Evolutionary conservation across 53 echinoderm and acorn worm genomes (phyloP).

Genomic region (Pentamera pediparva): DNA sequence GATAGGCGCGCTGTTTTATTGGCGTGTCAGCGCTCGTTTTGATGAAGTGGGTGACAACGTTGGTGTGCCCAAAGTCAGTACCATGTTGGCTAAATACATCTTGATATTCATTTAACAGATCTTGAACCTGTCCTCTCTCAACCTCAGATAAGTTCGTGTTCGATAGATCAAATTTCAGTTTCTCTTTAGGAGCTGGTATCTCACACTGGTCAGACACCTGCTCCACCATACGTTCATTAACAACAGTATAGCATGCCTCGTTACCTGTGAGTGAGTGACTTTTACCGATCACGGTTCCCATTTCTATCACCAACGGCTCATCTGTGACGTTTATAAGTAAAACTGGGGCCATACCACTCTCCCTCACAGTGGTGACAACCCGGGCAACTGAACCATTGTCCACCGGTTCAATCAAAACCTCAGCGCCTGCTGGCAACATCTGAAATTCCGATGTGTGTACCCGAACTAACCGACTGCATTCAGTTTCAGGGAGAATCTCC

Average conservation of each 20-base stretch:
- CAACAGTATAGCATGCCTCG: neutral
- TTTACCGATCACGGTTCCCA: constrained; percentile 24
- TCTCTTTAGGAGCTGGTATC: neutral
- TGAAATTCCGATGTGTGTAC: neutral
- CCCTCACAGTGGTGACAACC: neutral
- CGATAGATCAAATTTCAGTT: constrained; percentile 14
- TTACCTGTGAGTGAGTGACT: constrained; percentile 35
- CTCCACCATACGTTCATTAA: neutral
- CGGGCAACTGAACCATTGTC: neutral
- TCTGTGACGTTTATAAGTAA: neutral
- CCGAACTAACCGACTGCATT: neutral
- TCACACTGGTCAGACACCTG: neutral
- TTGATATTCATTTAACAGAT: constrained; percentile 15
- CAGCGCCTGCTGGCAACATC: neutral
- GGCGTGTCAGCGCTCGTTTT: constrained; percentile 4
- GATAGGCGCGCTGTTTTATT: constrained; percentile 41
- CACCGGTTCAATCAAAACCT: neutral
- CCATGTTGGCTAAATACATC: neutral
- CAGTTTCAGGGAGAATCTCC: neutral
- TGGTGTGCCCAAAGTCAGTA: constrained; percentile 3
- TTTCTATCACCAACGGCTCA: no score
- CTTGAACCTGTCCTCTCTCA: constrained; percentile 6
- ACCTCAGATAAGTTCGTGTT: constrained; percentile 14
- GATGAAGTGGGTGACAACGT: neutral
- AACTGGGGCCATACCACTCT: neutral